These are phyloP conservation scores for Diarsia dahlii DNA, from an alignment of 2,888 invertebrate genomes.

Conservation along the genomic window DNA sequence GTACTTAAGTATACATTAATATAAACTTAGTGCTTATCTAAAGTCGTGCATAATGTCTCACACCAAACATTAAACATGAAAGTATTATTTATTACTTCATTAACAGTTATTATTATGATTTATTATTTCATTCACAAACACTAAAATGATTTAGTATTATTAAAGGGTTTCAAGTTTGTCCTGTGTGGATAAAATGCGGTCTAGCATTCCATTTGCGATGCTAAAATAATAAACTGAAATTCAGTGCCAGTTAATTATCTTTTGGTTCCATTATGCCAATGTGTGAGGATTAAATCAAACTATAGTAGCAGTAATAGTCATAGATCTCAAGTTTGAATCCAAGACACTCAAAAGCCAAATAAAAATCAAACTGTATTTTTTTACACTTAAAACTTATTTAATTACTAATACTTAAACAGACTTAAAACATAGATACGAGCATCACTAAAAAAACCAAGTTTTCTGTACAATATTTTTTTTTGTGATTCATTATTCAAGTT, in stretches of 20 bases:
- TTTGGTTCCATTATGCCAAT: background rate
- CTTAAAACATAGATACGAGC: too few species aligned
- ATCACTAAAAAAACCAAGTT: background rate
- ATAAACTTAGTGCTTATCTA: background rate
- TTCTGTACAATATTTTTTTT: background rate
- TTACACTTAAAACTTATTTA: too few species aligned
- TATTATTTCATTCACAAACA: constrained; percentile 48
- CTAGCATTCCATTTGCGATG: background rate
- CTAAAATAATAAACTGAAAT: background rate
- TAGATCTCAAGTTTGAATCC: too few species aligned
- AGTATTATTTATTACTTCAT: constrained; percentile 52
- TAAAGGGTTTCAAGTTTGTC: constrained; percentile 17
- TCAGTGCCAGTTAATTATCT: background rate
- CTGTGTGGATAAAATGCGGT: constrained; percentile 9
- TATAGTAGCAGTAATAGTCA: too few species aligned
- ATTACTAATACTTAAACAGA: too few species aligned
- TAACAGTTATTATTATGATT: constrained; percentile 49
- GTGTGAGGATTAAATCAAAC: background rate
- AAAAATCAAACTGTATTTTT: too few species aligned
- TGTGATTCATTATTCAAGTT: background rate
- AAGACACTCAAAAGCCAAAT: too few species aligned
- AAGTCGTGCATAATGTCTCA: constrained; percentile 40
- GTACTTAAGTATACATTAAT: background rate
- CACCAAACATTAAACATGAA: constrained; percentile 23
- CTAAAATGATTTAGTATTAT: constrained; percentile 50